Conservation (phyloP, 2,888 invertebrate species). For the Endotricha flammealis region DNA sequence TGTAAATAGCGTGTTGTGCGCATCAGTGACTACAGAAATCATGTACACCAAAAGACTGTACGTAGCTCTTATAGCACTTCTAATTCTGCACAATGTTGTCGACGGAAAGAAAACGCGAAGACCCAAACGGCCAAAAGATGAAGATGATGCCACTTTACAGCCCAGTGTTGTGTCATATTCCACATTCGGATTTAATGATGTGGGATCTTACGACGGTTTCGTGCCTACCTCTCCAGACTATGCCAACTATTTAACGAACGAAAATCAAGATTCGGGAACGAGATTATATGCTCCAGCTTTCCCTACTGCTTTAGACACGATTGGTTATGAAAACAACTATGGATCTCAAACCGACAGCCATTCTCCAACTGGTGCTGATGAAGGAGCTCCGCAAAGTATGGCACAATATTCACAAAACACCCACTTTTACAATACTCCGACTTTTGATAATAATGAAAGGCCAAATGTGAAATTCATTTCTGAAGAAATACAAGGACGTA, state of each 20-base stretch:
- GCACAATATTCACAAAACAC: slow-evolving; percentile 43
- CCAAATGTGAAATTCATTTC: slow-evolving; percentile 34
- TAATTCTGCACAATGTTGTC: slow-evolving; percentile 32
- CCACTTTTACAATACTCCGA: slow-evolving; percentile 43
- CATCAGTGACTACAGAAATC: slow-evolving; percentile 38
- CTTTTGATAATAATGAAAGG: slow-evolving; percentile 33
- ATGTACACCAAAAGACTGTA: slow-evolving; percentile 52
- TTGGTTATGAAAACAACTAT: slow-evolving; percentile 41
- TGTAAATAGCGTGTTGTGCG: slow-evolving; percentile 47
- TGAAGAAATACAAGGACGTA: slow-evolving; percentile 31
- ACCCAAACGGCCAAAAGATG: slow-evolving; percentile 45
- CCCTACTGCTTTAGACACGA: slow-evolving; percentile 53
- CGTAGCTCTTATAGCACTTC: slow-evolving; percentile 40
- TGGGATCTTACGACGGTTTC: slow-evolving; percentile 60
- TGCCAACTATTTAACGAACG: slow-evolving; percentile 43
- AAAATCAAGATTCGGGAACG: slow-evolving; percentile 49
- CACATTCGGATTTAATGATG: slow-evolving; percentile 68
- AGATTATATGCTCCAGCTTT: slow-evolving; percentile 62
- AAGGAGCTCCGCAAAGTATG: slow-evolving; percentile 40
- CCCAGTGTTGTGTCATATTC: slow-evolving; percentile 68
- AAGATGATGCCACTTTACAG: slow-evolving; percentile 50
- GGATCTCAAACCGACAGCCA: slow-evolving; percentile 41
- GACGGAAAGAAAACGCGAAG: slow-evolving; percentile 51
- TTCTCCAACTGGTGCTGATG: slow-evolving; percentile 31
- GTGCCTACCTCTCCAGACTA: slow-evolving; percentile 66